Conservation (phyloP, 2,888 invertebrate species). For the Folsomia candida region DNA sequence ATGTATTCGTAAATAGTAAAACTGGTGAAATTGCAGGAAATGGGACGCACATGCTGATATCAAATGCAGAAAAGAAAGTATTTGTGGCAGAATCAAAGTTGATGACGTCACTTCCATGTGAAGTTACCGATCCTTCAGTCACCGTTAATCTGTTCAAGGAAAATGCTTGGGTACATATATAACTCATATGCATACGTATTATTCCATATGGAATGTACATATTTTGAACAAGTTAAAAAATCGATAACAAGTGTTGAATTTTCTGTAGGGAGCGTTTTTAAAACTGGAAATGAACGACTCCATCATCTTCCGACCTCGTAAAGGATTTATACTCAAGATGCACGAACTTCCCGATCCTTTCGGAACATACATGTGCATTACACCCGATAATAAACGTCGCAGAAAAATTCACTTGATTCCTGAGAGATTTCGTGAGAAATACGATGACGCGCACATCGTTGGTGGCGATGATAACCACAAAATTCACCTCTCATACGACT, state of each 20-base stretch:
- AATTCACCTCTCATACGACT: constrained; percentile 42
- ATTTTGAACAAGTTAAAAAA: neutral
- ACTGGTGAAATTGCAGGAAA: constrained; percentile 30
- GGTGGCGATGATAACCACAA: constrained; percentile 27
- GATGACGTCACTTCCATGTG: constrained; percentile 39
- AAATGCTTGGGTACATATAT: constrained; percentile 31
- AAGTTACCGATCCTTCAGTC: constrained; percentile 38
- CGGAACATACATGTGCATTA: constrained; percentile 43
- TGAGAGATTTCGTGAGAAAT: constrained; percentile 35
- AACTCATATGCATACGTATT: constrained; percentile 8
- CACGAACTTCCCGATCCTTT: constrained; percentile 35
- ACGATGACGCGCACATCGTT: constrained; percentile 20
- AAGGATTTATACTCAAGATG: constrained; percentile 37
- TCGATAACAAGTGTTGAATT: neutral
- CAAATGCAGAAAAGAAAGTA: constrained; percentile 41
- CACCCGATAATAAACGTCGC: constrained; percentile 30
- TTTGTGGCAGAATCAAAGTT: constrained; percentile 38
- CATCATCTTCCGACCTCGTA: constrained; percentile 38
- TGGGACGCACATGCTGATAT: constrained; percentile 33
- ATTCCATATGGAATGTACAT: no score
- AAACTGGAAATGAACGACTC: constrained; percentile 35
- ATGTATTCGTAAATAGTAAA: no score
- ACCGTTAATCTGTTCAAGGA: constrained; percentile 40
- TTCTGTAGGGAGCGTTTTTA: constrained; percentile 37
- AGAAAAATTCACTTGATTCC: constrained; percentile 39